Evolutionary conservation across 53 echinoderm and acorn worm species (phyloP).

Genomic region (Apostichopus leukothele): DNA sequence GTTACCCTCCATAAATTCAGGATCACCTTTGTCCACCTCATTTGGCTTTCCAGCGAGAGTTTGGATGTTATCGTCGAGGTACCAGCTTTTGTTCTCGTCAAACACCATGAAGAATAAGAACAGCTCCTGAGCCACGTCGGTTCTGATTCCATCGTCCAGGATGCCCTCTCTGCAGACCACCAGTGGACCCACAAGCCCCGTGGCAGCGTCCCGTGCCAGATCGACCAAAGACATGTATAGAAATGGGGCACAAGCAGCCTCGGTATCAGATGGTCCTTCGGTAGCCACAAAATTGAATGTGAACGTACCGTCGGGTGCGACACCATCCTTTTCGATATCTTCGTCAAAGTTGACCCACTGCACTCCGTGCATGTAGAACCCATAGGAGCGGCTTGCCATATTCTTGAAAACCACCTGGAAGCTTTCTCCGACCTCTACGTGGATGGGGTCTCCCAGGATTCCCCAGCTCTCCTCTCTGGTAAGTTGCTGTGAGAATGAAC

Average conservation of each 20-base stretch:
- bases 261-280: conserved; percentile 65
- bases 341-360: conserved; percentile 48
- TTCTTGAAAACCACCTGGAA: conserved; percentile 73
- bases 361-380: conserved; percentile 66
- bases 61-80: conserved; percentile 76
- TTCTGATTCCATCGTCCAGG: conserved; percentile 57
- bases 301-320: conserved; percentile 47
- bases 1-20: conserved; percentile 76
- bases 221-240: conserved; percentile 72
- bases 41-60: conserved; percentile 55
- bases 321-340: neutral
- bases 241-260: conserved; percentile 64
- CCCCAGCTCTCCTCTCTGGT: conserved; percentile 64
- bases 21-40: conserved; percentile 62
- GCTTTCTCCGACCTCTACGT: conserved; percentile 73
- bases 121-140: conserved; percentile 76
- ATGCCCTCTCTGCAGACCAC: conserved; percentile 66
- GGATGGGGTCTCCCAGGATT: conserved; percentile 70
- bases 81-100: conserved; percentile 96
- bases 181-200: conserved; percentile 80
- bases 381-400: conserved; percentile 62
- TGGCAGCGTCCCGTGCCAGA: conserved; percentile 63
- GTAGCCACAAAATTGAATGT: conserved; percentile 60
- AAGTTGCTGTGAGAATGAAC: conserved; percentile 49
- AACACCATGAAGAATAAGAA: conserved; percentile 72